Percentiles rank a stretch among this genome's conserved stretches.
These are phyloP conservation scores for Anhinga rufa DNA, from an alignment of 2,113 vertebrate species.

Conservation along the genomic window DNA sequence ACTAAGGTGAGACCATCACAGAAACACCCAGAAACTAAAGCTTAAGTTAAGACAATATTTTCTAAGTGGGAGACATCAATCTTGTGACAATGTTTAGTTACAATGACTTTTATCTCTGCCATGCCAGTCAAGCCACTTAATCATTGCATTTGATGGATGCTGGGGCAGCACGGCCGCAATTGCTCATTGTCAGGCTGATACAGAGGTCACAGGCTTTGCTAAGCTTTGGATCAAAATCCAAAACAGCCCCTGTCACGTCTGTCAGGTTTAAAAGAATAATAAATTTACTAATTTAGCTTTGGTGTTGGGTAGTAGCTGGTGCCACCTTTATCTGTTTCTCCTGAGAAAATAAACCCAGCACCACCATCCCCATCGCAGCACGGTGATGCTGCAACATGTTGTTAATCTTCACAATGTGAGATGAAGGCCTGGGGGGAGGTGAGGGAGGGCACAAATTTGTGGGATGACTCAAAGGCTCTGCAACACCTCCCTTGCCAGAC, in stretches of 20 bases:
- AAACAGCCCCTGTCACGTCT: background rate
- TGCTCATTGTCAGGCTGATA: conserved; percentile 46
- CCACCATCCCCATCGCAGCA: background rate
- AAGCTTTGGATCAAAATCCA: conserved; percentile 24
- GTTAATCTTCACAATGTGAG: background rate
- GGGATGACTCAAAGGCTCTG: background rate
- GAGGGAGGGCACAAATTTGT: background rate
- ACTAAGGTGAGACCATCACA: background rate
- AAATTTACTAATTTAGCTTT: conserved; percentile 4
- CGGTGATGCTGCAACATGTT: background rate
- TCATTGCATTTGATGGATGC: conserved; percentile 27
- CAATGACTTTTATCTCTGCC: conserved; percentile 37
- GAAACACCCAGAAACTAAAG: conserved; percentile 21
- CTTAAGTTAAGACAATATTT: conserved; percentile 29
- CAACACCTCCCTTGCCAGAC: background rate
- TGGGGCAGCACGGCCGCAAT: background rate
- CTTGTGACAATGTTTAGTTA: conserved; percentile 35
- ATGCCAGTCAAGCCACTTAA: conserved; percentile 29
- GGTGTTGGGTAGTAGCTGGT: conserved; percentile 22
- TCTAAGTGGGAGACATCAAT: conserved; percentile 16
- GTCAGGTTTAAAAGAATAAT: conserved; percentile 9
- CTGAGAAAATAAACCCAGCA: conserved; percentile 26
- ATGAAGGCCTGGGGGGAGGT: background rate
- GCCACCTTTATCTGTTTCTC: conserved; percentile 24
- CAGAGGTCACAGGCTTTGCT: conserved; percentile 21